A percentile compares a stretch with the other conserved stretches of the same genome.
Evolutionary conservation across 2,797 vertebrate species (phyloP).

Genomic region (Rhabdomys pumilio): DNA sequence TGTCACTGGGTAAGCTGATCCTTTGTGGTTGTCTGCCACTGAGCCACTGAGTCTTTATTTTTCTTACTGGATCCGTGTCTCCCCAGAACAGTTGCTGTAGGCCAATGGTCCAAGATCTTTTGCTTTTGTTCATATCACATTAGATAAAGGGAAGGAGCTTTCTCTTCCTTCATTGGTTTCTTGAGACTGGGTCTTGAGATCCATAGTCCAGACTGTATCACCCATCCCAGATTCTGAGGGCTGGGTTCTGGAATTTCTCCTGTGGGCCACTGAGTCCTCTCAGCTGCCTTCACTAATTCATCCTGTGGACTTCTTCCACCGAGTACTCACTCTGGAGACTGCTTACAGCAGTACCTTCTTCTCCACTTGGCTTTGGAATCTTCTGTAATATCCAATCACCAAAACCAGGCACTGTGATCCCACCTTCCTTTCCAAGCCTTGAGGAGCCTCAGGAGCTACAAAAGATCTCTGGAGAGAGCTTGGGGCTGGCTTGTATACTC

Average conservation of each 20-base stretch:
- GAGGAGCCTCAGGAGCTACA: not conserved
- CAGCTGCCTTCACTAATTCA: not conserved
- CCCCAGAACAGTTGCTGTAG: not conserved
- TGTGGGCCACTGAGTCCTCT: rapidly evolving
- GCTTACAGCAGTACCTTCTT: not conserved
- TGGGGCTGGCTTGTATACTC: not conserved
- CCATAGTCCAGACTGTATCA: too few relatives aligned
- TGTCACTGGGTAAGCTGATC: not conserved
- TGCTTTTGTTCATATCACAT: not conserved
- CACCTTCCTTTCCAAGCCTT: too few relatives aligned
- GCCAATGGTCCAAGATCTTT: not conserved
- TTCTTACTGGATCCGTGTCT: not conserved
- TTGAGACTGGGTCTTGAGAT: not conserved
- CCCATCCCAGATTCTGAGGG: not conserved
- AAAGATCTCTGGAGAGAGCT: not conserved
- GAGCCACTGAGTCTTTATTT: too few relatives aligned
- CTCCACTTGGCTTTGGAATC: not conserved
- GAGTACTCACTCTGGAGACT: not conserved
- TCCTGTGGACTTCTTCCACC: not conserved
- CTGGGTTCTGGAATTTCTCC: not conserved
- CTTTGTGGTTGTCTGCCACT: not conserved
- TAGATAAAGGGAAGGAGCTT: not conserved
- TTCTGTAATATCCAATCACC: not conserved
- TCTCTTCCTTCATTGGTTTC: not conserved
- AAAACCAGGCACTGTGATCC: not conserved